Evolutionary conservation across 2,113 vertebrate species (phyloP), one percentile per base, ranked within the genome.

Genomic region (Silurus glanis): DNA sequence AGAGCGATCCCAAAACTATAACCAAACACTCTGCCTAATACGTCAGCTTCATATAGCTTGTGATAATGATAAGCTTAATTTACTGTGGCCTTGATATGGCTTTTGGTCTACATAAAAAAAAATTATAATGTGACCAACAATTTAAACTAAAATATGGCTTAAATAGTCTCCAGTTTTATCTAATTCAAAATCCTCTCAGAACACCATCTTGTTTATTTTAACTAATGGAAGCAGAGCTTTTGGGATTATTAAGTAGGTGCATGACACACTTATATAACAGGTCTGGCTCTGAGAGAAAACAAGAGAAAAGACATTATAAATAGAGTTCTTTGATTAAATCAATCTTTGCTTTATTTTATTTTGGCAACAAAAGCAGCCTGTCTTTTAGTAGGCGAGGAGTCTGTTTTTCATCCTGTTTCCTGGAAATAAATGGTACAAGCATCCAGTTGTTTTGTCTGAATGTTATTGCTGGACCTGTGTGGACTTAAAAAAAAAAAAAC

Each of bases 281-380:
- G 37, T 47, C 69, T 72, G 37, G 19, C 69, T 47, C 17, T 72
- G 23, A 51, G 0, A n/a, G 21, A 76, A 51, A n/a, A 19, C n/a
- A 23, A 58, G 47, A 56, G 1, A 72, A 72, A 74, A 64, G 45
- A 25, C 62, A 17, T 64, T 82, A 66, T 83, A 10, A 82, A 16
- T 25, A 59, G 28, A 74, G 83, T 84, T 25, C 71, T 84, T 28
- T 62, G 61, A 76, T 76, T 51, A 61, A 76, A 64, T 64, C 47
- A 16, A 64, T 61, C 23, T 75, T 21, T 84, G 83, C 21, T 13
- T 75, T 53, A 37, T 58, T 75, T 45, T 49, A 61, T 72, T 71
- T 23, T 59, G 25, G 58, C 66, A 56, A 72, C 19, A 71, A 45
- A 14, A 84, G 9, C 23, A 37, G 37, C 13, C 71, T 55, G 6